A percentile compares a stretch with the other conserved stretches of the same genome.
phyloP scores from a whole-genome alignment of 2,797 vertebrate genomes.

The Myotis findleyi region DNA sequence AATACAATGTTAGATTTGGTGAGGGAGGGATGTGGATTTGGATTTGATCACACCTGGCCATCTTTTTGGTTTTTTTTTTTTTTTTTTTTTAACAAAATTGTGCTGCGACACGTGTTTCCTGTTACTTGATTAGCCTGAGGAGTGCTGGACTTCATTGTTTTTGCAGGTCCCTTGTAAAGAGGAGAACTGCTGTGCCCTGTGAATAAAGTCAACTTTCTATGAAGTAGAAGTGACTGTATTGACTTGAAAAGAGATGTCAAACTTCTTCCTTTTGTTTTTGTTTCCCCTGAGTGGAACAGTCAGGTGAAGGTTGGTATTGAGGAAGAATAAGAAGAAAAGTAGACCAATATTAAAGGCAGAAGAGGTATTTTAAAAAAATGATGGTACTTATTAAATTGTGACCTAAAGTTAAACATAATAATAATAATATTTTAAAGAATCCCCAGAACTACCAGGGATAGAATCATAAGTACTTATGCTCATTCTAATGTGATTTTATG shows the following conservation, averaged over 20 bases:
- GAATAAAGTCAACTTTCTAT: not conserved
- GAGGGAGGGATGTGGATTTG: not conserved
- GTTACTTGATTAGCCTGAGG: not conserved
- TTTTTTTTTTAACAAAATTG: not conserved
- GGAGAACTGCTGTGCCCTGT: not conserved
- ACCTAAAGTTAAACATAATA: constrained; percentile 1
- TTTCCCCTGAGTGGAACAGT: not conserved
- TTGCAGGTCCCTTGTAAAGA: not conserved
- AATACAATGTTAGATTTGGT: not conserved
- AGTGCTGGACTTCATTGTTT: not conserved
- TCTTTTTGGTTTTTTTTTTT: not conserved
- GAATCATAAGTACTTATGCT: not conserved
- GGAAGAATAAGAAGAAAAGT: not conserved
- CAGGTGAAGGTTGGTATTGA: not conserved
- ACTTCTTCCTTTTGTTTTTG: not conserved
- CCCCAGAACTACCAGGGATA: not conserved
- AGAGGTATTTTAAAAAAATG: not conserved
- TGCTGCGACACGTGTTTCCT: not conserved
- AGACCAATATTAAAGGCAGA: not conserved
- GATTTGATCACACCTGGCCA: not conserved
- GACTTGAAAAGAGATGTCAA: not conserved
- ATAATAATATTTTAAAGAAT: not conserved
- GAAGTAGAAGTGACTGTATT: rapidly evolving
- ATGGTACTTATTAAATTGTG: not conserved
- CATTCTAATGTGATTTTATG: constrained; percentile 27